These are phyloP conservation scores for Australoheros facetus DNA, from an alignment of 2,797 vertebrate species.

Conservation along the genomic window DNA sequence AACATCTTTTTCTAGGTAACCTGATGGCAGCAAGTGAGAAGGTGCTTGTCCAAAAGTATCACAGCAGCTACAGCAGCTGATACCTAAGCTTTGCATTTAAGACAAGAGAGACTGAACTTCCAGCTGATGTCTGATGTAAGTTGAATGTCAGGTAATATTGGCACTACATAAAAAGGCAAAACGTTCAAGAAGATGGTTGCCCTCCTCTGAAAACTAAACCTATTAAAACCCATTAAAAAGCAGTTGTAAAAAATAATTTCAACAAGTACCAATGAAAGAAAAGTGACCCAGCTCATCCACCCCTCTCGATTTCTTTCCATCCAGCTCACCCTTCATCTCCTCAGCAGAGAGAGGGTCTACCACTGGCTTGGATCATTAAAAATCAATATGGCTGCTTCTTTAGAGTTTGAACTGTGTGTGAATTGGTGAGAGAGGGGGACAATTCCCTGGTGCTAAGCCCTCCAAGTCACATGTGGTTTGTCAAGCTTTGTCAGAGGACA, in stretches of 20 bases:
- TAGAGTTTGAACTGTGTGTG: slow-evolving; percentile 82
- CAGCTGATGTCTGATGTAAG: background rate
- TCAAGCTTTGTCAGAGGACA: slow-evolving; percentile 97
- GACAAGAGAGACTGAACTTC: background rate
- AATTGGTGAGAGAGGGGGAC: slow-evolving; percentile 60
- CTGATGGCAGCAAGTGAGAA: background rate
- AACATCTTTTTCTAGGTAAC: too few species aligned
- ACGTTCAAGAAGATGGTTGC: background rate
- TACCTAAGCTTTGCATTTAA: background rate
- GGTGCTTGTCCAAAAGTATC: background rate
- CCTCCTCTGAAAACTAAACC: background rate
- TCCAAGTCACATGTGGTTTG: slow-evolving; percentile 94
- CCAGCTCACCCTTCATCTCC: slow-evolving; percentile 1
- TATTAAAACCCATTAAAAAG: background rate
- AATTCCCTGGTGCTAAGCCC: slow-evolving; percentile 90
- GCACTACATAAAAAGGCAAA: background rate
- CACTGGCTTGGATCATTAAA: slow-evolving; percentile 71
- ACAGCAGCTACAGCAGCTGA: background rate
- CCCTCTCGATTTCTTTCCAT: slow-evolving; percentile 3
- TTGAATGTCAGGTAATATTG: background rate
- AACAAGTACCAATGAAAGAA: background rate
- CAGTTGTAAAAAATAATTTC: background rate
- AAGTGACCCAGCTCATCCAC: background rate
- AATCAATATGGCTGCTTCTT: slow-evolving; percentile 83
- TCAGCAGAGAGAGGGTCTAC: slow-evolving; percentile 45